Evolutionary conservation across 2,888 invertebrate species (phyloP), one percentile per base, ranked within the genome.

Genomic region (Tuberolachnus salignus): DNA sequence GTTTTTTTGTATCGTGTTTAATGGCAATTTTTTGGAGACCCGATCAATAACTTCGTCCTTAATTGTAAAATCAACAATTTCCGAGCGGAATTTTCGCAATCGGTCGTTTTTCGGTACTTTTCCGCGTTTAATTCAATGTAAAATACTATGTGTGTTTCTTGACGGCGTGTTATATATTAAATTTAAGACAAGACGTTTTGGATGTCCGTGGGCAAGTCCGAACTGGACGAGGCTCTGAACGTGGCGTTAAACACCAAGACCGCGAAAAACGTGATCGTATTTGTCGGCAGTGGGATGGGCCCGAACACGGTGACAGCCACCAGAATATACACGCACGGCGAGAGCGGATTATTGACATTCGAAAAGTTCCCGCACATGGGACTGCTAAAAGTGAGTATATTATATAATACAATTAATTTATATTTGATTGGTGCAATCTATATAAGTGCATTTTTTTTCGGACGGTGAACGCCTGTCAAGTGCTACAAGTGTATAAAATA

Each of bases 231-330:
- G 6, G 66, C 75, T 57, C 34, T 75, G 9, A 67, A 66, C 55
- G 46, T 75, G 23, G 67, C 1, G 19, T 4, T 46, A 14, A 92
- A 92, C 83, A 85, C 86, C 16, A 88, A 88, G 6, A 85, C 86
- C 0, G 95, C 95, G 0, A 93, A 91, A 85, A 96, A 95, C 85
- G 91, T 95, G 0, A 91, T 96, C 66, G 83, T 96, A 0, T 95
- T 95, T 84, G 87, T 97, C 6, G 96, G 95, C 0, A 96, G 97
- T 84, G 97, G 96, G 8, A 95, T 96, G 95, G 95, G 95, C 0
- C 89, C 92, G 0, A 92, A 93, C 81, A 95, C 95, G 0, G 89
- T 93, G 66, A 94, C 95, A 0, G 92, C 94, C 0, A 89, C 94
- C 0, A 88, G 96, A 83, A 94, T 95, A 80, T 91, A 91, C 85